Evolutionary conservation across 2,888 invertebrate species (phyloP), one percentile per base, ranked within the genome.

Genomic region (Gryllus longicercus): DNA sequence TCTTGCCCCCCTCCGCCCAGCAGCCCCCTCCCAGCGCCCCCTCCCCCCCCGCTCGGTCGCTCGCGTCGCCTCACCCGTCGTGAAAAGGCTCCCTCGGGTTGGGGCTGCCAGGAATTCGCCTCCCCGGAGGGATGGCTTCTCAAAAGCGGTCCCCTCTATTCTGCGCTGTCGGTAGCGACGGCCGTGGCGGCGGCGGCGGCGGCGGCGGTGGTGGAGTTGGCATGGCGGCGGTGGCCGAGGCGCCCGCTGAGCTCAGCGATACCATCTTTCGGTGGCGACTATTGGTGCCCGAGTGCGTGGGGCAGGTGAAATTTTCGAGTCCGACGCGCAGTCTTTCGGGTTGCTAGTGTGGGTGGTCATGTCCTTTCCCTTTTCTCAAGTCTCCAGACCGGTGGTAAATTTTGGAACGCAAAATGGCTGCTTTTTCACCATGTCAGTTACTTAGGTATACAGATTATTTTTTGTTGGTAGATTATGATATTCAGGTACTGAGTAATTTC

Each of bases 71-170:
- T n/a, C 63, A 63, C 16, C 63, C 63, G 14, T n/a, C 16, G n/a
- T 63, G 16, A 63, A 63, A 63, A n/a, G 63, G n/a, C 63, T 63
- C 16, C 63, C 16, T 63, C n/a, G 63, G 16, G 63, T 14, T 5
- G 63, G 63, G 16, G 63, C 63, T n/a, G 63, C 63, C n/a, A 63
- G 63, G 63, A 63, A 63, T 63, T 63, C 63, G 63, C n/a, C 63
- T 63, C 63, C 63, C n/a, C 1, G 63, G 16, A 63, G 63, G 63
- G 63, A n/a, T 63, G 63, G 5, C 63, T 63, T 63, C n/a, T 63
- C 63, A 63, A 63, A 63, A 63, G 63, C 14, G 16, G 4, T n/a
- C 63, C 63, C 63, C 63, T n/a, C 63, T 63, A 38, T 38, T 8
- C 8, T 8, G 38, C 38, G 38, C 38, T 38, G 38, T 38, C 38